phyloP scores from a whole-genome alignment of 2,797 vertebrate genomes.

The Erpetoichthys calabaricus region DNA sequence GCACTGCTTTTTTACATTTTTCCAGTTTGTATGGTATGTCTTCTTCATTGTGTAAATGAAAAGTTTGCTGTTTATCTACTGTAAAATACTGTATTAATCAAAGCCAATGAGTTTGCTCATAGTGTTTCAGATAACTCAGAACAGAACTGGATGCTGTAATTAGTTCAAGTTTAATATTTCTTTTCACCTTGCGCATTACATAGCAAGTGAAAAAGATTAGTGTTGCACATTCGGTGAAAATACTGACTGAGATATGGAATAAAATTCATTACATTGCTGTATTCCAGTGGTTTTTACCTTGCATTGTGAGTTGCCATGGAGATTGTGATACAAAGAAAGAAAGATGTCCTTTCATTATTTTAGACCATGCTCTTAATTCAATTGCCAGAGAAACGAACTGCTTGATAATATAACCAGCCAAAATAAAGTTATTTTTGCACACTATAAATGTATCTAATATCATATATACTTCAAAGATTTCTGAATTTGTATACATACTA shows the following conservation, averaged over 20 bases:
- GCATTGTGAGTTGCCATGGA: constrained; percentile 19
- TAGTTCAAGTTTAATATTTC: constrained; percentile 16
- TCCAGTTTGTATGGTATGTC: no score
- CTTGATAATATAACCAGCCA: no score
- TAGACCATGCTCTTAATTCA: constrained; percentile 16
- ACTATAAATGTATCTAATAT: no score
- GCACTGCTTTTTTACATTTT: no score
- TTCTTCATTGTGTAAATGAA: no score
- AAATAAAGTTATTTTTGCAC: no score
- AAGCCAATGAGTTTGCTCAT: neutral
- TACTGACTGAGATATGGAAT: constrained; percentile 8
- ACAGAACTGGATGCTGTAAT: constrained; percentile 13
- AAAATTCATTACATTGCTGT: constrained; percentile 1
- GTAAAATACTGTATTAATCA: no score
- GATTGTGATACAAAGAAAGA: constrained; percentile 12
- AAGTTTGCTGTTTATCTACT: no score
- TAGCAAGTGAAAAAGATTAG: constrained; percentile 14
- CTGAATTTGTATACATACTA: no score
- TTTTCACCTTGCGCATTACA: constrained; percentile 6
- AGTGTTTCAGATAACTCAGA: constrained; percentile 1
- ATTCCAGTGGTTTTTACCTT: constrained; percentile 16
- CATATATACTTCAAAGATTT: no score
- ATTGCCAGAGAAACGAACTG: neutral
- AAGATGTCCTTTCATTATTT: constrained; percentile 11
- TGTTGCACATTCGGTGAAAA: constrained; percentile 6